These are phyloP conservation scores for Priocnemis perturbator DNA, from an alignment of 2,888 invertebrate species.

Conservation along the genomic window DNA sequence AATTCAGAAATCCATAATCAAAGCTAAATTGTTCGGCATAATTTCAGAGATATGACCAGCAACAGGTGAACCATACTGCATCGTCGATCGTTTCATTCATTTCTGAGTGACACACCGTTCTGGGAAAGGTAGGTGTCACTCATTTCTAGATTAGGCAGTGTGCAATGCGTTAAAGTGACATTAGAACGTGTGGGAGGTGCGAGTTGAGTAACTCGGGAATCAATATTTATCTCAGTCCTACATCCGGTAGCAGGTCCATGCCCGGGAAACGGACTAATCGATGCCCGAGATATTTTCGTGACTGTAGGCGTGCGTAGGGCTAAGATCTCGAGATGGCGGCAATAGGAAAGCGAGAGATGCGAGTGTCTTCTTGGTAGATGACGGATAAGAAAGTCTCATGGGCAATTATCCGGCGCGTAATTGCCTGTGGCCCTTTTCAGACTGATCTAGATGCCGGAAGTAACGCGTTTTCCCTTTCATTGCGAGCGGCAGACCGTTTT, in stretches of 20 bases:
- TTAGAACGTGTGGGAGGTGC: too few species aligned
- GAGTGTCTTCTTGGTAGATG: constrained; percentile 27
- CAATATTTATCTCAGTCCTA: neutral
- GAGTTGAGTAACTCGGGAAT: too few species aligned
- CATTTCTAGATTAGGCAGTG: too few species aligned
- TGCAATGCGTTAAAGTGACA: too few species aligned
- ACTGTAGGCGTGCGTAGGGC: constrained; percentile 28
- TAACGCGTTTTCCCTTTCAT: neutral
- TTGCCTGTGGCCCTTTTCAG: constrained; percentile 31
- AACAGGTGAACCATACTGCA: too few species aligned
- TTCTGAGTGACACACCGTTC: too few species aligned
- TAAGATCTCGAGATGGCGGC: constrained; percentile 13
- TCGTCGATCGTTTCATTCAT: too few species aligned
- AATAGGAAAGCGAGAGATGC: too few species aligned
- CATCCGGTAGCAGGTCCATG: constrained; percentile 31
- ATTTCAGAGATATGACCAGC: too few species aligned
- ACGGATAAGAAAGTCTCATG: constrained; percentile 35
- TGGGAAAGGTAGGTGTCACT: too few species aligned
- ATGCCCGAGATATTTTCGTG: constrained; percentile 39
- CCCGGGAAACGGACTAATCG: constrained; percentile 37
- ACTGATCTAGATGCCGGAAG: constrained; percentile 16
- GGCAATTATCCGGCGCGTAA: constrained; percentile 38
- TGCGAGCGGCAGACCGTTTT: constrained; percentile 1
- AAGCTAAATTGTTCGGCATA: too few species aligned
- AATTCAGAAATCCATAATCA: too few species aligned